Conservation (phyloP, 2,797 vertebrate genomes). For the Myotis myotis region DNA sequence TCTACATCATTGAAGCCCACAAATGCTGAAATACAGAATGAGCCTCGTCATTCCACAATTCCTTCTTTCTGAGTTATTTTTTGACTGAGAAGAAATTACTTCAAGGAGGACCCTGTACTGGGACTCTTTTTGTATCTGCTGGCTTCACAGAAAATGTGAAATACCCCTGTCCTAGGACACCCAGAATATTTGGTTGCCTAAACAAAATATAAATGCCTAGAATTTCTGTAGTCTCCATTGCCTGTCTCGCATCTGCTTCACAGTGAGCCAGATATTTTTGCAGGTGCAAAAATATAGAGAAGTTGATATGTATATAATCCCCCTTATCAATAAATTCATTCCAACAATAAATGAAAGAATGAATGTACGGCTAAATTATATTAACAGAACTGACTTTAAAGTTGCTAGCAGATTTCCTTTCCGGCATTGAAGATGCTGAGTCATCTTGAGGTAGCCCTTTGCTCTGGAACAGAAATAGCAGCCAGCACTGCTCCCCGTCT, state of each 20-base stretch:
- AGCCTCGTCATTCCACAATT: not conserved
- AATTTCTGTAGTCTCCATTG: not conserved
- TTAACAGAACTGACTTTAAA: not conserved
- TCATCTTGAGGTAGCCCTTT: not conserved
- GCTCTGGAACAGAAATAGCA: not conserved
- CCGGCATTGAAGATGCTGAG: not conserved
- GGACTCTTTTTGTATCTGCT: not conserved
- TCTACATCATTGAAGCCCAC: not conserved
- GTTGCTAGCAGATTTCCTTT: not conserved
- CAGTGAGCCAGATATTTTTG: not conserved
- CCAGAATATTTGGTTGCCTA: not conserved
- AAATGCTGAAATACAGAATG: not conserved
- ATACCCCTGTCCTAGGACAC: not conserved
- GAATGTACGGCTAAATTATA: not conserved
- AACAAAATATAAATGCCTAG: not conserved
- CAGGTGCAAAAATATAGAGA: not conserved
- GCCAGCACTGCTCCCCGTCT: rapidly evolving
- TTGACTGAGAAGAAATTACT: not conserved
- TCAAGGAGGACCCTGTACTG: not conserved
- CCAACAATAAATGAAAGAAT: not conserved
- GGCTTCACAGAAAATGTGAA: not conserved
- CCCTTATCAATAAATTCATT: not conserved
- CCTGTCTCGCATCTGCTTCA: not conserved
- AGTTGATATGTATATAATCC: not conserved
- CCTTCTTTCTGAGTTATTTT: not conserved